Percentiles rank a stretch among this genome's conserved stretches.
phyloP scores from a whole-genome alignment of 2,113 vertebrate genomes.

The Chaetodon trifascialis region DNA sequence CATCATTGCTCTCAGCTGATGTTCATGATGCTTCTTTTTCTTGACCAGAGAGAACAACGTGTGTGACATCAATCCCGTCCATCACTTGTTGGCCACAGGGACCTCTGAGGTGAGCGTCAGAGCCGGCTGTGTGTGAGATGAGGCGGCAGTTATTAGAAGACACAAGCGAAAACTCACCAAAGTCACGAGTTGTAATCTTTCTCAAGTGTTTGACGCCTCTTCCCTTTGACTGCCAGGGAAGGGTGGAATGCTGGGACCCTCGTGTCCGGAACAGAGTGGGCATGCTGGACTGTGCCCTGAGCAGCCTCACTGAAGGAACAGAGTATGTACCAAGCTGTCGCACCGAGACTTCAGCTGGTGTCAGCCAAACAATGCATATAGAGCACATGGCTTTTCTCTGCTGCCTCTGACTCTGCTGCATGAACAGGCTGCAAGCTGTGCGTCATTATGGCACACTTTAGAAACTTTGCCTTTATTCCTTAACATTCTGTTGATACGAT shows the following conservation, averaged over 20 bases:
- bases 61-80: slow-evolving; percentile 94
- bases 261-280: slow-evolving; percentile 90
- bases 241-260: slow-evolving; percentile 98
- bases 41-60: slow-evolving; percentile 90
- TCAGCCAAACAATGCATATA: slow-evolving; percentile 6
- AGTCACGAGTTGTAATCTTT: neutral
- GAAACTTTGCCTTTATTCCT: neutral
- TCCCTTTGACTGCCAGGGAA: slow-evolving; percentile 83
- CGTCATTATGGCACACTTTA: neutral
- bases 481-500: neutral
- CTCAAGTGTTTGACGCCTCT: neutral
- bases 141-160: neutral
- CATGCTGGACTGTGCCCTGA: slow-evolving; percentile 92
- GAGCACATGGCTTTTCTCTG: slow-evolving; percentile 25
- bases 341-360: slow-evolving; percentile 7
- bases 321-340: slow-evolving; percentile 87
- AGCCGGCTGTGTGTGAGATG: slow-evolving; percentile 24
- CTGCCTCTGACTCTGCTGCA: neutral
- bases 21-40: neutral
- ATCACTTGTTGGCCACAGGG: slow-evolving; percentile 94
- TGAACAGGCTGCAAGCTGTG: slow-evolving; percentile 31
- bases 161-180: neutral
- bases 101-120: slow-evolving; percentile 88
- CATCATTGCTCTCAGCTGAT: neutral
- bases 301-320: slow-evolving; percentile 89